Base-by-base conservation (phyloP, 2,888 invertebrate genomes). In the Acrocyrtus sp. region DNA sequence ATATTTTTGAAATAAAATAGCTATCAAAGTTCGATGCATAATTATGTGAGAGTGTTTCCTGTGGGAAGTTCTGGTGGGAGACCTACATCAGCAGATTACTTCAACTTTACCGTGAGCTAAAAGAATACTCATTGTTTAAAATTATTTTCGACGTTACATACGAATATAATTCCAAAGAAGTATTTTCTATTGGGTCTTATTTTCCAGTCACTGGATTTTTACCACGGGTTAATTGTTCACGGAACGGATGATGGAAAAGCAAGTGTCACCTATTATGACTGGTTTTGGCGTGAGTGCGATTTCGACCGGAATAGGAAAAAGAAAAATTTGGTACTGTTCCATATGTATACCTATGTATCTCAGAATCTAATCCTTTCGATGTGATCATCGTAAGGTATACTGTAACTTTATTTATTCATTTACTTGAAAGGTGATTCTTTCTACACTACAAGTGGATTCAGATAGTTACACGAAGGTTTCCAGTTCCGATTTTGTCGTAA, bases 271-370 rank as follows among this genome's bases (percentile, higher is more conserved):
- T 81, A 78, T 54, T 80, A 72, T 47, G 81, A 80, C 53, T 50
- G 72, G 34, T 81, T 75, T 65, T 77, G 79, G 76, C 43, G 81
- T 34, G 81, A 81, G 41, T 79, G 78, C 57, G 81, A 81, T 62
- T 81, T 57, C 48, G 81, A 80, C 8, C 22, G 81, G n/a, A 81
- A 80, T 41, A 77, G 78, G 41, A 78, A 72, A 65, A 81, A 80
- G 53, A 69, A 69, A 26, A 80, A 81, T 65, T 51, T 73, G 19
- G 81, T 80, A 68, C 68, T 34, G 34, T 34, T 34, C 12, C 8
- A 34, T 34, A 41, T 41, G 2, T 15, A 3, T 45, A 41, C 15
- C 15, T 17, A 41, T 41, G 15, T 41, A 29, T 51, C 5, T 3
- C 12, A 19, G 17, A 6, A 45, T 45, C 8, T 45, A 17, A 8